phyloP scores from a whole-genome alignment of 2,888 invertebrate species.

The Nezara viridula region DNA sequence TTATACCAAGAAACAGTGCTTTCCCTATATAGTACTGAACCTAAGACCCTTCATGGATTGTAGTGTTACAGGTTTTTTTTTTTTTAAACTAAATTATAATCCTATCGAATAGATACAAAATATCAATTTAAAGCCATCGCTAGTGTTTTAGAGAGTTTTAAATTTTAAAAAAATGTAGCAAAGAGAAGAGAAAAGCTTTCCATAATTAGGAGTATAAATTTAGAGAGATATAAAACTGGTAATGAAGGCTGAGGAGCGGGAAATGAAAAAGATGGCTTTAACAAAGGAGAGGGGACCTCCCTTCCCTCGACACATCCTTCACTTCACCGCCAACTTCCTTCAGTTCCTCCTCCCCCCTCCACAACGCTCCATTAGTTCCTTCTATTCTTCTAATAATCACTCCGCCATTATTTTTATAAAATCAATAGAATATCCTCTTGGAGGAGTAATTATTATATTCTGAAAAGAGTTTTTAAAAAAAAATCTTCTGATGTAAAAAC shows the following conservation, averaged over 20 bases:
- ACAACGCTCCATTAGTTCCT: neutral
- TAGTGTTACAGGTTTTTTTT: too few species aligned
- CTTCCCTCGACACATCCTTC: neutral
- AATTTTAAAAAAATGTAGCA: neutral
- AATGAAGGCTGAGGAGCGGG: constrained; percentile 19
- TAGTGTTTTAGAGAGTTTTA: neutral
- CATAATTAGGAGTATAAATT: constrained; percentile 22
- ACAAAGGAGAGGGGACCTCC: neutral
- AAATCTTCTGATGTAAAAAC: neutral
- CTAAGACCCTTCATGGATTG: too few species aligned
- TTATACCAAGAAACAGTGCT: too few species aligned
- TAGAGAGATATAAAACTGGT: constrained; percentile 36
- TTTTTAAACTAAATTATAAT: too few species aligned
- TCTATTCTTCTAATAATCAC: neutral
- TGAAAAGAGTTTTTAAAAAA: neutral
- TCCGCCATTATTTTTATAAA: neutral
- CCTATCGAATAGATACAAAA: neutral
- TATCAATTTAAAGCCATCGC: neutral
- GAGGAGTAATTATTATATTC: neutral
- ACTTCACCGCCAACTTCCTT: neutral
- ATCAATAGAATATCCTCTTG: neutral
- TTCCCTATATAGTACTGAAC: too few species aligned
- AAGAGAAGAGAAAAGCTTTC: neutral
- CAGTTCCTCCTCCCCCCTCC: too few species aligned
- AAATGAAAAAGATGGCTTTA: constrained; percentile 22